phyloP scores from a whole-genome alignment of 2,797 vertebrate genomes.

The Kryptolebias ocellatus region DNA sequence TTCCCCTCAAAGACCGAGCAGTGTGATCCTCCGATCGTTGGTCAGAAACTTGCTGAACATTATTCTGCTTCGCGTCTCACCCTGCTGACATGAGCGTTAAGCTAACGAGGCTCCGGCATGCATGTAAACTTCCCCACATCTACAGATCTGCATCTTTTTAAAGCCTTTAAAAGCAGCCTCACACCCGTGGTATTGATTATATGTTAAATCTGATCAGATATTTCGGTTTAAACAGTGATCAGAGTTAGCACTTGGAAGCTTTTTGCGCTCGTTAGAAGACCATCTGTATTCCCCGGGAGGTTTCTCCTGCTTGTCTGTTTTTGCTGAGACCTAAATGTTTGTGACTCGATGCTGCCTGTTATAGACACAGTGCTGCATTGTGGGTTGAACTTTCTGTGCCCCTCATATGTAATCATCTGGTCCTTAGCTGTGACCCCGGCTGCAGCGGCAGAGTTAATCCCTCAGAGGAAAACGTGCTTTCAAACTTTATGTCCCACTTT shows the following conservation, averaged over 20 bases:
- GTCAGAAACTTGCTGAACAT: no score
- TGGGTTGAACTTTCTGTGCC: not conserved
- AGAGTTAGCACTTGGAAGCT: not conserved
- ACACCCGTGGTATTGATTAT: not conserved
- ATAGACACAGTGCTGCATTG: not conserved
- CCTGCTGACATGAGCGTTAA: no score
- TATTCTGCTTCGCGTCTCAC: no score
- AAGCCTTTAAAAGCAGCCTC: not conserved
- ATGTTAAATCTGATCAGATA: not conserved
- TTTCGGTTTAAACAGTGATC: conserved; percentile 1
- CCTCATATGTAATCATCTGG: not conserved
- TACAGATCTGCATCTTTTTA: not conserved
- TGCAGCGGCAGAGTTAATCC: conserved; percentile 8
- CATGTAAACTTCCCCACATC: not conserved
- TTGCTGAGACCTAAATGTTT: not conserved
- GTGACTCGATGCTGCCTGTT: not conserved
- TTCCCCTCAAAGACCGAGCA: no score
- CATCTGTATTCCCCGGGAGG: no score
- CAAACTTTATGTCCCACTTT: conserved; percentile 1
- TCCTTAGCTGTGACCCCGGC: not conserved
- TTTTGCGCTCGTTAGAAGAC: no score
- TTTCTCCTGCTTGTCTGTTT: no score
- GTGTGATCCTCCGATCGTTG: no score
- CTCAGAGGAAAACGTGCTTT: conserved; percentile 10
- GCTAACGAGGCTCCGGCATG: not conserved